These are phyloP conservation scores for Alviniconcha marisindica DNA, from an alignment of 1,140 invertebrate species.

Conservation along the genomic window DNA sequence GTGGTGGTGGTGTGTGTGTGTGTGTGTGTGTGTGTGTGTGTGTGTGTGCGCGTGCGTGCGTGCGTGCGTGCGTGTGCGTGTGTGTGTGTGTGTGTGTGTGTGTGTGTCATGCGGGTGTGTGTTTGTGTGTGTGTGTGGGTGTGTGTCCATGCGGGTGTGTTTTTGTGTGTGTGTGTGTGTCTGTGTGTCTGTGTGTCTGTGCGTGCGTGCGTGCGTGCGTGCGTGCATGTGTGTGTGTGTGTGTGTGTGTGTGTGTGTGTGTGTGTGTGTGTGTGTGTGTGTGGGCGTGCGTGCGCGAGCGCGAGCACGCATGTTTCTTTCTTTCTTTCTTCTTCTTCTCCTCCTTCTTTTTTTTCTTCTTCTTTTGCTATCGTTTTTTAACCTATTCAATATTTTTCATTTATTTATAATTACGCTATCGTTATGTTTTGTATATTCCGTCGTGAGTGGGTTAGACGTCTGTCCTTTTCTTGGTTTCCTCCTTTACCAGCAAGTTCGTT, in stretches of 20 bases:
- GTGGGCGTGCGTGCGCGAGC: conserved; percentile 62
- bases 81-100: not conserved
- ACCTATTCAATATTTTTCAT: no score
- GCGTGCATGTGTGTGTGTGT: conserved; percentile 54
- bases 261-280: conserved; percentile 68
- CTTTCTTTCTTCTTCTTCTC: not conserved
- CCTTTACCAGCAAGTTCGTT: no score
- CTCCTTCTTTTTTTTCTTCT: not conserved
- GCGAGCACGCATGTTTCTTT: not conserved
- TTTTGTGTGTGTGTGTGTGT: not conserved
- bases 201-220: conserved; percentile 30
- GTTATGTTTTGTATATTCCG: no score
- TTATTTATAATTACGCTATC: no score
- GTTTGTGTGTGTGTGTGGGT: not conserved
- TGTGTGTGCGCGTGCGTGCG: not conserved
- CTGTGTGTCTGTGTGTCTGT: conserved; percentile 36
- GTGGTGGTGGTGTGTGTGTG: no score
- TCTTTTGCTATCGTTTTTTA: no score
- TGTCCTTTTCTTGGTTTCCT: no score
- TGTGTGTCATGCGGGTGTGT: conserved; percentile 7
- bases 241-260: conserved; percentile 65
- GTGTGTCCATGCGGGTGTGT: conserved; percentile 24
- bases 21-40: no score
- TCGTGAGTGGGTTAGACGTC: no score
- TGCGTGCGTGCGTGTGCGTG: not conserved